phyloP scores from a whole-genome alignment of 2,797 vertebrate genomes.

The Dicrostonyx torquatus region DNA sequence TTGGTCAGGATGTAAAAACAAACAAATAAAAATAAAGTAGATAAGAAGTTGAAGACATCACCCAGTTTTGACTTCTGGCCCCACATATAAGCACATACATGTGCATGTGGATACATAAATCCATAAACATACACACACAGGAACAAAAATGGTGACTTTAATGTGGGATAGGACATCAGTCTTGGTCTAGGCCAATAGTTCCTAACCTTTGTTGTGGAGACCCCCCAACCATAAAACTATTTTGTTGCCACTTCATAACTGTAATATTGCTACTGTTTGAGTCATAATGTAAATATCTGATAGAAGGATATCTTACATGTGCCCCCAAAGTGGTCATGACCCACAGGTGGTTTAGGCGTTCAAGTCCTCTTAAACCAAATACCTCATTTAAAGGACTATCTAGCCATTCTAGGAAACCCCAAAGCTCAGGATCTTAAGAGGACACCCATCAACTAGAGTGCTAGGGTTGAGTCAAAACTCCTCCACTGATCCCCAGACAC shows the following conservation, averaged over 20 bases:
- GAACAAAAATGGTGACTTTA: not conserved
- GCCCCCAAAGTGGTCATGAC: not conserved
- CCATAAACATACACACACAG: not conserved
- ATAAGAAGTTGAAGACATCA: not conserved
- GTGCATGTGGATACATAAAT: not conserved
- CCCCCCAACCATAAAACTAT: too few relatives aligned
- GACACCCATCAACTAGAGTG: not conserved
- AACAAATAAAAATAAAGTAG: not conserved
- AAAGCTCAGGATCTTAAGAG: not conserved
- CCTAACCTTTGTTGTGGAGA: not conserved
- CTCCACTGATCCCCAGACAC: not conserved
- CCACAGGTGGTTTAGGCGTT: not conserved
- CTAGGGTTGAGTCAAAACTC: not conserved
- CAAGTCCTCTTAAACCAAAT: not conserved
- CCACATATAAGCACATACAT: not conserved
- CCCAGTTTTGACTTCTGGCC: not conserved
- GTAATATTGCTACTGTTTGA: too few relatives aligned
- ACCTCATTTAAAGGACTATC: not conserved
- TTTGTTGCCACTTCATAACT: too few relatives aligned
- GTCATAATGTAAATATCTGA: not conserved
- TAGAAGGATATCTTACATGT: not conserved
- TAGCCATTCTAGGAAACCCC: not conserved
- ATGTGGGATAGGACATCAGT: not conserved
- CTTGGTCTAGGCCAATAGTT: not conserved
- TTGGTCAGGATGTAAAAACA: not conserved